Base-by-base conservation (phyloP, 2,888 invertebrate species). In the Byasa hedistus region DNA sequence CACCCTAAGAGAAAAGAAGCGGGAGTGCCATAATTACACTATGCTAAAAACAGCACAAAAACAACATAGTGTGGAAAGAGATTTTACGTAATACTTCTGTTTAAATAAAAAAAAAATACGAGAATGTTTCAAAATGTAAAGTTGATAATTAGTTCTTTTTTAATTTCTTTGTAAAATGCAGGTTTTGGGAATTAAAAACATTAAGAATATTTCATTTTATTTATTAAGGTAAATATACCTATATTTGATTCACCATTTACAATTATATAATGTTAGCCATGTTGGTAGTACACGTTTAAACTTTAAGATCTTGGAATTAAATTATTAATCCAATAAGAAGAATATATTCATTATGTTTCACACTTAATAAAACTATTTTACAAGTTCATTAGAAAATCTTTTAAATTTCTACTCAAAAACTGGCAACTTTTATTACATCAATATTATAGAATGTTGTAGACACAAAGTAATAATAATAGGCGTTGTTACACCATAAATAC, bases 211-310 rank as follows among this genome's bases (percentile, higher is more conserved):
- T 84, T 76, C 74, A 80, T 82, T 84, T 78, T 77, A 82, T 87
- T 87, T 85, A 86, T 84, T 72, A 81, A 80, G 85, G 86, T 85
- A 84, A 80, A 78, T 72, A 81, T 84, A 85, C 83, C 85, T 78
- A 79, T 72, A 77, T 75, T 73, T 73, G 77, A 69, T 71, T 72
- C 69, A 70, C 73, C 73, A 67, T 71, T 71, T 75, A 75, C 79
- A 80, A 78, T 80, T 85, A 79, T 72, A 80, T 72, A 72, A 76
- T 75, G 78, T 80, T 80, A 82, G 80, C 80, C 77, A 80, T 79
- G 76, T 78, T 76, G 58, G 44, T 8, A 52, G 7, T 21, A 52
- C 19, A 44, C 19, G 17, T 17, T 44, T 44, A 15, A 44, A 15
- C 44, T 44, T 44, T 44, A 44, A 44, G 44, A 44, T 19, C 44